Percentiles rank a stretch among this genome's conserved stretches.
Conservation (phyloP, 2,888 invertebrate species). For the Stenoptilia bipunctidactyla region DNA sequence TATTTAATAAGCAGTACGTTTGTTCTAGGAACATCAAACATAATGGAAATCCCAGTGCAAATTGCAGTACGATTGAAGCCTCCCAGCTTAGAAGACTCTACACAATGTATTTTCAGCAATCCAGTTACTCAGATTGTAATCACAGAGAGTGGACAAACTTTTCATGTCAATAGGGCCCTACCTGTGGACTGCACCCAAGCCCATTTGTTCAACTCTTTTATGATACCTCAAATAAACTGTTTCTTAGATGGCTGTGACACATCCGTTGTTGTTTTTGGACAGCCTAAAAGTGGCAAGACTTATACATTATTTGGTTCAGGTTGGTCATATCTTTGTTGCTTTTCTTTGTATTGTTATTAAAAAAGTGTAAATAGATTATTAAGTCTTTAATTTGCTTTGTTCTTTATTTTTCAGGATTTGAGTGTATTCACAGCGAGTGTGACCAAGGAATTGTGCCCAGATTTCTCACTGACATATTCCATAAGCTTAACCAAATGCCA, state of each 20-base stretch:
- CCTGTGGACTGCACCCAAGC: conserved; percentile 75
- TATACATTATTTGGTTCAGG: conserved; percentile 81
- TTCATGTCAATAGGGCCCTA: conserved; percentile 61
- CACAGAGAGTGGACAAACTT: conserved; percentile 71
- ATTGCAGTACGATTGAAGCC: conserved; percentile 78
- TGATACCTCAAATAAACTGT: conserved; percentile 75
- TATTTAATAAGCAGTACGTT: no score
- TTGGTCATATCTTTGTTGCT: conserved; percentile 21
- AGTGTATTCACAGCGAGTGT: conserved; percentile 73
- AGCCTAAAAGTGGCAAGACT: conserved; percentile 77
- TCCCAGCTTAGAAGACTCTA: conserved; percentile 64
- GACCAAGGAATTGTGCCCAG: conserved; percentile 81
- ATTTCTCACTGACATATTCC: conserved; percentile 79
- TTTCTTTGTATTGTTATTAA: no score
- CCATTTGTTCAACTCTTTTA: conserved; percentile 74
- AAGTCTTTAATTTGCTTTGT: neutral
- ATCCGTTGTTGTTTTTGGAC: conserved; percentile 79
- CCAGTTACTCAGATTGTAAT: conserved; percentile 72
- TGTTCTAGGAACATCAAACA: conserved; percentile 10
- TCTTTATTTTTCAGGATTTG: conserved; percentile 44
- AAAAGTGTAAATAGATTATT: no score
- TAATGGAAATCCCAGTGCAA: conserved; percentile 81
- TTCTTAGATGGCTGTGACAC: conserved; percentile 82
- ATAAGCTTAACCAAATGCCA: conserved; percentile 73
- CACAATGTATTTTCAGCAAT: conserved; percentile 72